Evolutionary conservation across 2,888 invertebrate genomes (phyloP), one percentile per base, ranked within the genome.

Genomic region (Dicycla oo): DNA sequence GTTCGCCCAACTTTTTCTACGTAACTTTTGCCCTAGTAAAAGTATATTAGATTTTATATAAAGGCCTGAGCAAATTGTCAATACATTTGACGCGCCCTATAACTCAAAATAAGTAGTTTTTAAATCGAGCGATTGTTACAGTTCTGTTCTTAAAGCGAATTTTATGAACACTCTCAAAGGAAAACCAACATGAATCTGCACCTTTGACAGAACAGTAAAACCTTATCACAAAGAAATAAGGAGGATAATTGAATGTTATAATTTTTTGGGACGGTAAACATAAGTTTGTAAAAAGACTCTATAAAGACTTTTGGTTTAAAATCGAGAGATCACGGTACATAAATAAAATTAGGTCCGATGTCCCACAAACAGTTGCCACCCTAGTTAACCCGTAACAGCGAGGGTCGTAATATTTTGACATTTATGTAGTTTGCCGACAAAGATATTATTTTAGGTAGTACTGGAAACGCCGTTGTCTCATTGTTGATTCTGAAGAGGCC

Each of bases 351-450:
- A 91, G 87, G 86, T 80, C 87, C 90, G 90, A 89, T 93, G 92
- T 87, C 86, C 89, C 90, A 92, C 91, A 91, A 92, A 91, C 81
- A 84, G 83, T 85, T 87, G 90, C 89, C 87, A 94, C 93, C 94
- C 93, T 92, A 93, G 91, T 94, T 94, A 94, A 92, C 93, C 92
- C 89, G 84, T 91, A 92, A 92, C 86, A 86, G 87, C 69, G 88
- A 90, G 92, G 94, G 93, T 89, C 88, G 88, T 92, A 94, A 94
- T 95, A 93, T 95, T 95, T 91, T 94, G 95, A 95, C 95, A 92
- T 91, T 93, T 91, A 91, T 90, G 84, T 88, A 87, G 83, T 88
- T 82, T 79, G 74, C 74, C 85, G 71, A 75, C 85, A 68, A 71
- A 71, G 80, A 81, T n/a, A 10, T 58, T n/a, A n/a, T n/a, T n/a